Percentiles rank a stretch among this genome's conserved stretches.
Evolutionary conservation across 2,113 vertebrate species (phyloP).

Genomic region (Morphnarchus princeps): DNA sequence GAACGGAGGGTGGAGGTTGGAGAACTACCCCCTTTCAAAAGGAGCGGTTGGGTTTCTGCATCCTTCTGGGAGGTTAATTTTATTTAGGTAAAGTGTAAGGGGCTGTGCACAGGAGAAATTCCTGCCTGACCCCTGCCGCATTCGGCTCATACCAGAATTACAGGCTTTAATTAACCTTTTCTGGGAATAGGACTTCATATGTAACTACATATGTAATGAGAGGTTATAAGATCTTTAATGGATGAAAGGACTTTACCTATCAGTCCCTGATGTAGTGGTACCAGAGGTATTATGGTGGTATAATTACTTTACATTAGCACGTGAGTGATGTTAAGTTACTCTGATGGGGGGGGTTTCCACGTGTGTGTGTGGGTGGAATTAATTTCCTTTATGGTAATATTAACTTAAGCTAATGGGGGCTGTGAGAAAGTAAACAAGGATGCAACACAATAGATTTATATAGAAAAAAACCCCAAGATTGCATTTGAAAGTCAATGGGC

Average conservation of each 20-base stretch:
- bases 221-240: not conserved
- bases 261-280: not conserved
- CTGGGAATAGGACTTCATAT: not conserved
- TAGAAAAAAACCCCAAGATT: not conserved
- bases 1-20: not conserved
- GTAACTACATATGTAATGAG: not conserved
- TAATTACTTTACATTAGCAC: not conserved
- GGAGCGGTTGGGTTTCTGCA: not conserved
- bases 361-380: not conserved
- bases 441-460: not conserved
- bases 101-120: not conserved
- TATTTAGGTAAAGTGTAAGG: not conserved
- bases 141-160: not conserved
- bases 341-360: not conserved
- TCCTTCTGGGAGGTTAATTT: not conserved
- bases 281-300: not conserved
- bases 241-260: not conserved
- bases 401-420: not conserved
- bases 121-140: not conserved
- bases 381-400: constrained; percentile 13
- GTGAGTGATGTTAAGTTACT: not conserved
- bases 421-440: constrained; percentile 4
- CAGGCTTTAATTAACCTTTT: constrained; percentile 7
- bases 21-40: not conserved
- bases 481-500: constrained; percentile 26